Evolutionary conservation across 2,888 invertebrate species (phyloP).

Genomic region (Lypha dubia): DNA sequence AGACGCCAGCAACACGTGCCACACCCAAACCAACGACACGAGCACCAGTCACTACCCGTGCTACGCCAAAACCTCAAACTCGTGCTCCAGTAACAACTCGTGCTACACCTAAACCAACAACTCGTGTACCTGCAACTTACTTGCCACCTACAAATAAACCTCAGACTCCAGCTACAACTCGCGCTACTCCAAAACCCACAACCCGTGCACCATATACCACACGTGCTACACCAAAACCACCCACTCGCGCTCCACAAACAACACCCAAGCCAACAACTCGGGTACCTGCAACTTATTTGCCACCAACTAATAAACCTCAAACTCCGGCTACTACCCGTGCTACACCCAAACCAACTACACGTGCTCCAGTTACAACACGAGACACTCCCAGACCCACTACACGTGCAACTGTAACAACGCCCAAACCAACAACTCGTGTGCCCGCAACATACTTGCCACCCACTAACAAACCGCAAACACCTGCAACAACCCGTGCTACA

Average conservation of each 20-base stretch:
- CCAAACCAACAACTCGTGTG: background rate
- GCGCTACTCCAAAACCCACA: conserved; percentile 51
- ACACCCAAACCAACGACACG: conserved; percentile 73
- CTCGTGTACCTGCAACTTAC: conserved; percentile 65
- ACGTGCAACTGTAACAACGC: conserved; percentile 39
- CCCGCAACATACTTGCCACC: background rate
- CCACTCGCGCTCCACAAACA: conserved; percentile 45
- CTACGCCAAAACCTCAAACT: conserved; percentile 55
- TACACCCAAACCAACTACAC: background rate
- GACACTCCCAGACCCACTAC: conserved; percentile 20
- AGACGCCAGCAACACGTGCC: conserved; percentile 72
- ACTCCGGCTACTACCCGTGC: conserved; percentile 22
- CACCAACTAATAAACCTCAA: conserved; percentile 26
- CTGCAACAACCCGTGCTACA: background rate
- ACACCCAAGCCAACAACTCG: conserved; percentile 38
- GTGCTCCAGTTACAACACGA: conserved; percentile 10
- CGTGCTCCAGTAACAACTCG: conserved; percentile 55
- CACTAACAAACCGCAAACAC: no score
- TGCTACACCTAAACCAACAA: no score
- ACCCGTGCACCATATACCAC: conserved; percentile 49
- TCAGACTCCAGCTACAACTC: conserved; percentile 66
- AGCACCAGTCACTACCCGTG: conserved; percentile 73
- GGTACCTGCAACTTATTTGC: conserved; percentile 44
- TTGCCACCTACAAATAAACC: conserved; percentile 68
- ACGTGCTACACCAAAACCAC: conserved; percentile 27